phyloP scores from a whole-genome alignment of 2,888 invertebrate genomes.

The Luperina testacea region DNA sequence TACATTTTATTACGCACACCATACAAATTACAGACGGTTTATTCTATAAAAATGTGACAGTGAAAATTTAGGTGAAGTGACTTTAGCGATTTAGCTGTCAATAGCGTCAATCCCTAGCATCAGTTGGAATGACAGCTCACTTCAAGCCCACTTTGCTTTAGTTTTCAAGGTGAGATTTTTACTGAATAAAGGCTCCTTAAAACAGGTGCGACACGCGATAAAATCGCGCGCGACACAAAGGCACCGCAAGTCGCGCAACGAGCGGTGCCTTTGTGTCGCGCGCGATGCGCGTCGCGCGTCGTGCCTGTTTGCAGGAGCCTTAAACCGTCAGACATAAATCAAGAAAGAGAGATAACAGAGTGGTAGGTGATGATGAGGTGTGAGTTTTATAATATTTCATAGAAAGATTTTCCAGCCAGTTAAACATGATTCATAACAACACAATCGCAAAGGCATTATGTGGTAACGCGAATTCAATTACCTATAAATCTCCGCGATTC shows the following conservation, averaged over 20 bases:
- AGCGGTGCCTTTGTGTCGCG: too few relatives aligned
- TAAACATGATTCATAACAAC: background rate
- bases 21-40: background rate
- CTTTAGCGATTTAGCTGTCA: too few relatives aligned
- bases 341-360: background rate
- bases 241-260: too few relatives aligned
- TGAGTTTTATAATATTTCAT: background rate
- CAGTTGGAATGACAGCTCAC: background rate
- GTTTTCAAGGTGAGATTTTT: background rate
- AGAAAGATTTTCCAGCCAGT: background rate
- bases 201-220: too few relatives aligned
- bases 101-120: background rate
- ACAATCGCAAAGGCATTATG: constrained; percentile 6
- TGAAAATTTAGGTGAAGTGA: background rate
- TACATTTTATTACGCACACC: background rate
- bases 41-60: background rate
- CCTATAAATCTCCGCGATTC: constrained; percentile 26
- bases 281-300: too few relatives aligned
- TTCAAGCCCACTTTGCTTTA: too few relatives aligned
- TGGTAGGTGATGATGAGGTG: background rate
- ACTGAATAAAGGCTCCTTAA: background rate
- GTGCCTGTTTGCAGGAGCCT: too few relatives aligned
- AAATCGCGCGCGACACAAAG: too few relatives aligned
- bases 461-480: constrained; percentile 37
- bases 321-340: background rate